phyloP scores from a whole-genome alignment of 2,113 vertebrate genomes.

The Myotis yumanensis region DNA sequence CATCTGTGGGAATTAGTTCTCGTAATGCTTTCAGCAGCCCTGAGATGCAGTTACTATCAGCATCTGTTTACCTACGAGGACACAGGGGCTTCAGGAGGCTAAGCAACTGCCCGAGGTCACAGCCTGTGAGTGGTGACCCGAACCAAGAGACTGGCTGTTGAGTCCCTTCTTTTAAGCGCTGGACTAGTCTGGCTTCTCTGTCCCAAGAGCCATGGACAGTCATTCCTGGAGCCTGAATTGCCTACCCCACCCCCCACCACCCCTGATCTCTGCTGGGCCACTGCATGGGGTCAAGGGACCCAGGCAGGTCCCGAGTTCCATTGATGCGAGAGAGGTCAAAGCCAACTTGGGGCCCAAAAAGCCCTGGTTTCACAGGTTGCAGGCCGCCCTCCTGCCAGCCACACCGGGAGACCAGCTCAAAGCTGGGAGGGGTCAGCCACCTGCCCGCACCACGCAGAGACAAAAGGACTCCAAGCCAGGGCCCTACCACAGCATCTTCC shows the following conservation, averaged over 20 bases:
- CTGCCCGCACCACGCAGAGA: not conserved
- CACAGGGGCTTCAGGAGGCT: not conserved
- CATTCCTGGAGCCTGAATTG: not conserved
- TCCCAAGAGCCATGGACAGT: not conserved
- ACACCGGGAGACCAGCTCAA: not conserved
- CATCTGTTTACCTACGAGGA: not conserved
- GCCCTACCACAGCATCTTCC: not conserved
- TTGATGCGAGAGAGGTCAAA: not conserved
- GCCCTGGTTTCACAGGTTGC: not conserved
- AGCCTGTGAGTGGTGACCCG: not conserved
- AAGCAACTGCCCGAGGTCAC: not conserved
- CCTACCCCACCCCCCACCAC: no score
- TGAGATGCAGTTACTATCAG: not conserved
- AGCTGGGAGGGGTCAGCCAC: rapidly evolving
- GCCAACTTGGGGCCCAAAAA: not conserved
- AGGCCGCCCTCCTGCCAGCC: not conserved
- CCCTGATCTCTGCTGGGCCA: not conserved
- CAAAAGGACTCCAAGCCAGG: not conserved
- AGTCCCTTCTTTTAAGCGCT: not conserved
- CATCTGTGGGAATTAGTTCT: not conserved
- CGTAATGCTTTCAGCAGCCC: not conserved
- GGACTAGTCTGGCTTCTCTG: not conserved
- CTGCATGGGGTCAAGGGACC: not conserved
- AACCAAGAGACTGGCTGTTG: not conserved
- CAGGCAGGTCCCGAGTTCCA: not conserved